phyloP scores from a whole-genome alignment of 2,113 vertebrate species.

The Labrus mixtus region DNA sequence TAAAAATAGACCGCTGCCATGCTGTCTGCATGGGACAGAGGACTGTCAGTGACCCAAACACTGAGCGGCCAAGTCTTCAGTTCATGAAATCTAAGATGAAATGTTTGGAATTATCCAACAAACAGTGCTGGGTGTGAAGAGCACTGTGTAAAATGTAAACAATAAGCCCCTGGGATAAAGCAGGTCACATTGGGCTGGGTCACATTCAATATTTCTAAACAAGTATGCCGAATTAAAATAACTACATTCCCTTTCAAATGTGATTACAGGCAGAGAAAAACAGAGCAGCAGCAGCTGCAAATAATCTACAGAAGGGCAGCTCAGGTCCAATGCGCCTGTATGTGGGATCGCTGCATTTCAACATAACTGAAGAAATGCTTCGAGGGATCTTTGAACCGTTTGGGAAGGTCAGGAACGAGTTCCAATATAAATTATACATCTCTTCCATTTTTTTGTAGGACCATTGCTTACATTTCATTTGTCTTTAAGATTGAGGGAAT shows the following conservation, averaged over 20 bases:
- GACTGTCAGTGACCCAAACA: neutral
- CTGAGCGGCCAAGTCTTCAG: too few relatives aligned
- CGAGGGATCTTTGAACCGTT: constrained; percentile 98
- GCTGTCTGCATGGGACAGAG: neutral
- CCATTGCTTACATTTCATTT: neutral
- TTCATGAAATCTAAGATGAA: neutral
- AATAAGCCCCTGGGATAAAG: neutral
- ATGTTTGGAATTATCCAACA: neutral
- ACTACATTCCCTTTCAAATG: neutral
- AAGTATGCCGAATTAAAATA: neutral
- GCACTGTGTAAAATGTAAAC: neutral
- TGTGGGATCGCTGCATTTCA: constrained; percentile 97
- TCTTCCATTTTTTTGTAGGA: neutral
- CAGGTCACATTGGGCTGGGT: neutral
- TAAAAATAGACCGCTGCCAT: neutral
- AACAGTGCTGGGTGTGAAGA: neutral
- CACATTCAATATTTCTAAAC: neutral
- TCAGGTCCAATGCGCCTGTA: constrained; percentile 98
- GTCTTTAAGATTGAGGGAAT: constrained; percentile 94
- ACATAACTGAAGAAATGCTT: constrained; percentile 99
- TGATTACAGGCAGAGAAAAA: constrained; percentile 95
- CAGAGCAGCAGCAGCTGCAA: constrained; percentile 95
- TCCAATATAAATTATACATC: neutral
- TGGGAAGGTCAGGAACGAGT: constrained; percentile 86
- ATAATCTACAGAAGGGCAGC: constrained; percentile 95